A percentile compares a stretch with the other conserved stretches of the same genome.
Evolutionary conservation across 1,140 invertebrate species (phyloP).

Genomic region (Aphis gossypii): DNA sequence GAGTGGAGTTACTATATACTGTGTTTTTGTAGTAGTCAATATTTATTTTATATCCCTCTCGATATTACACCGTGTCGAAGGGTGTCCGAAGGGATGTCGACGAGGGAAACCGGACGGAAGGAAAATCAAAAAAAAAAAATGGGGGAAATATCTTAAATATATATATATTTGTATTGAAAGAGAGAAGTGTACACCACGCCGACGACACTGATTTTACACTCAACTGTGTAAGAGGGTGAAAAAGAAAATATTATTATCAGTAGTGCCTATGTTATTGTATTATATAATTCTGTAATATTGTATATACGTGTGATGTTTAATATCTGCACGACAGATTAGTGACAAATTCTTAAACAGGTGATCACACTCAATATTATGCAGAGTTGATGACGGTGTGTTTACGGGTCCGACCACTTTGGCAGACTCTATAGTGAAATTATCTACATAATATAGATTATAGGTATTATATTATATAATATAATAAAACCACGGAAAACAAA

Average conservation of each 20-base stretch:
- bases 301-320: neutral
- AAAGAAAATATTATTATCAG: neutral
- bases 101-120: neutral
- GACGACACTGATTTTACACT: neutral
- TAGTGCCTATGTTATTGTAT: neutral
- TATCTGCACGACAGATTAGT: neutral
- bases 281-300: neutral
- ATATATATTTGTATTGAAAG: neutral
- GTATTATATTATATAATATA: too few species aligned
- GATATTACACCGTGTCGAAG: constrained; percentile 35
- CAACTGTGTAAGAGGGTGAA: neutral
- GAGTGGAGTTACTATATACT: neutral
- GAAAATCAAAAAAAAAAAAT: neutral
- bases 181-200: too few species aligned
- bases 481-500: neutral
- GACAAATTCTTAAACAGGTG: neutral
- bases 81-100: constrained; percentile 35
- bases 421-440: too few species aligned
- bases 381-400: too few species aligned
- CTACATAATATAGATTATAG: too few species aligned
- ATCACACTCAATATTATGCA: too few species aligned
- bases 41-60: constrained; percentile 47
- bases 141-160: neutral
- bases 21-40: constrained; percentile 36
- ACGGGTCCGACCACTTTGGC: too few species aligned